Evolutionary conservation across 2,888 invertebrate species (phyloP).

Genomic region (Caenorhabditis sp.): DNA sequence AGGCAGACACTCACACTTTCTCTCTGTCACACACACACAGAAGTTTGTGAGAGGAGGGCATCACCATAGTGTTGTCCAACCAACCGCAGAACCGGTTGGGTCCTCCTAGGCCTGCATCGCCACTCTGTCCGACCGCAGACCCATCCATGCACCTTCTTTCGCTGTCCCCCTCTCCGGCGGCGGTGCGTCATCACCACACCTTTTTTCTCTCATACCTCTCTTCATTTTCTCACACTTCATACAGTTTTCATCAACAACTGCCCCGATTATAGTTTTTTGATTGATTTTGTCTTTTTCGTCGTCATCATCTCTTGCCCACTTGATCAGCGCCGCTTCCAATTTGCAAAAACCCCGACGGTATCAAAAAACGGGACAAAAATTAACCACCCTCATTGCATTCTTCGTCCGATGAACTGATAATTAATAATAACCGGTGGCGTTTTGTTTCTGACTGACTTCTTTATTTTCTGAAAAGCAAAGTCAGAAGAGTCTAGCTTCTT

Average conservation of each 20-base stretch:
- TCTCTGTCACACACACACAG: constrained; percentile 8
- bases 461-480: not conserved
- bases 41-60: constrained; percentile 49
- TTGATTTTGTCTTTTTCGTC: constrained; percentile 14
- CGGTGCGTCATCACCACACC: constrained; percentile 39
- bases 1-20: constrained; percentile 9
- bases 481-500: not conserved
- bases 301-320: too few species aligned
- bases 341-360: too few species aligned
- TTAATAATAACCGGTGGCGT: not conserved
- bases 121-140: constrained; percentile 40
- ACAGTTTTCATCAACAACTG: constrained; percentile 32
- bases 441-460: not conserved
- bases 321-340: not conserved
- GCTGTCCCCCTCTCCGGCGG: too few species aligned
- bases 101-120: constrained; percentile 19
- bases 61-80: constrained; percentile 55
- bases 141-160: constrained; percentile 50
- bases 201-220: constrained; percentile 26
- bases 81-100: constrained; percentile 54
- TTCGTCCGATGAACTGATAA: not conserved
- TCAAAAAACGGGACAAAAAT: not conserved
- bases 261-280: constrained; percentile 49
- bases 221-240: constrained; percentile 45
- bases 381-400: not conserved